Conservation (phyloP, 2,113 vertebrate species). For the Ceuthmochares aereus region DNA sequence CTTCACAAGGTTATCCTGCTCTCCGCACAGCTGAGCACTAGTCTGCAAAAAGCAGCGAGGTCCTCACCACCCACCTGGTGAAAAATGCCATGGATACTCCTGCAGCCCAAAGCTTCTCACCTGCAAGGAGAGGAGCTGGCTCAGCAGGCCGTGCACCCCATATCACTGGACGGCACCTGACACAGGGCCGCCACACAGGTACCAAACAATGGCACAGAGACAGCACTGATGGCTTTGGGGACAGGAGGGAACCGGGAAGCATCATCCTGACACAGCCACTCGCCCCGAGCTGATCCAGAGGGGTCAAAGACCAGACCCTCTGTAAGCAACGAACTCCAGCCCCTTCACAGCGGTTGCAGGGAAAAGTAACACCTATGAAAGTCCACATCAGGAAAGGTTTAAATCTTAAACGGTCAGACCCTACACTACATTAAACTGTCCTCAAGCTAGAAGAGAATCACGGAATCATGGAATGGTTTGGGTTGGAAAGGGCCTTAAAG, state of each 20-base stretch:
- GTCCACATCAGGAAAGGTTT: background rate
- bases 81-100: rapidly evolving
- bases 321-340: background rate
- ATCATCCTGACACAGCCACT: rapidly evolving
- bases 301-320: background rate
- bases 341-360: background rate
- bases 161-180: rapidly evolving
- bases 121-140: background rate
- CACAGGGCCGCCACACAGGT: rapidly evolving
- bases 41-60: rapidly evolving
- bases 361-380: background rate
- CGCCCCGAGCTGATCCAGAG: background rate
- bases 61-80: background rate
- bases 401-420: background rate
- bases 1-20: rapidly evolving
- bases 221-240: rapidly evolving
- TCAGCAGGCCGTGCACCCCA: background rate
- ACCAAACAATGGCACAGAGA: background rate
- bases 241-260: background rate
- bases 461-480: no score
- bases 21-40: rapidly evolving
- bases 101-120: background rate
- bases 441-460: background rate
- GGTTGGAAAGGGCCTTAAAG: no score
- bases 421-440: background rate